Base-by-base conservation (phyloP, 2,113 vertebrate species). In the Grammomys dolichurus region DNA sequence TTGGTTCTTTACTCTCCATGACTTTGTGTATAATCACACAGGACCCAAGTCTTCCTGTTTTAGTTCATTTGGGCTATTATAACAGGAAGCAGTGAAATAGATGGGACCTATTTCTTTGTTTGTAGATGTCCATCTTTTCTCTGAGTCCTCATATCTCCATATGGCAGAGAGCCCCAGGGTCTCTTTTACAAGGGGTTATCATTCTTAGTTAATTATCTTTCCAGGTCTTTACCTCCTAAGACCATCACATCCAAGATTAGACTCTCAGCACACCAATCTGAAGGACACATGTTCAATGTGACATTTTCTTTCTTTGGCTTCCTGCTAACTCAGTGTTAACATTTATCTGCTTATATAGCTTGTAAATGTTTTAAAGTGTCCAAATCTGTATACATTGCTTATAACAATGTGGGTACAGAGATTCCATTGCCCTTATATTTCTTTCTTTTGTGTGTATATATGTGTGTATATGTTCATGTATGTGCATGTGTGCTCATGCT, bases 281-380 rank as follows among this genome's bases (percentile, higher is more conserved):
- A 82, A 36, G 5, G 31, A 46, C 22, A 26, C 56, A 5, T 12
- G n/a, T 36, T 46, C 56, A 11, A 54, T 87, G 7, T 43, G 80
- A n/a, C 36, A 28, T 65, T 46, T 36, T 67, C 33, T 92, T 94
- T 73, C 46, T 78, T 40, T 24, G 28, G 7, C 31, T 94, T 96
- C 54, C 8, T 3, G 69, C 46, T 58, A 82, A 67, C 85, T 93
- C 48, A 46, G 58, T 43, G 69, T 67, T 82, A 92, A 89, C 6
- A 89, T 72, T 86, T 87, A 92, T 63, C 93, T 96, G 36, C 14
- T 78, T 84, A 54, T 92, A 85, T 88, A 40, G 51, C 26, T 54
- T 91, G 81, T 76, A 1, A 43, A 77, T 78, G 93, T 91, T 54
- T 19, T 69, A n/a, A 87, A n/a, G 58, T 46, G 58, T 95, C 28